These are phyloP conservation scores for Nixonia krombeini DNA, from an alignment of 1,140 invertebrate species.

Conservation along the genomic window DNA sequence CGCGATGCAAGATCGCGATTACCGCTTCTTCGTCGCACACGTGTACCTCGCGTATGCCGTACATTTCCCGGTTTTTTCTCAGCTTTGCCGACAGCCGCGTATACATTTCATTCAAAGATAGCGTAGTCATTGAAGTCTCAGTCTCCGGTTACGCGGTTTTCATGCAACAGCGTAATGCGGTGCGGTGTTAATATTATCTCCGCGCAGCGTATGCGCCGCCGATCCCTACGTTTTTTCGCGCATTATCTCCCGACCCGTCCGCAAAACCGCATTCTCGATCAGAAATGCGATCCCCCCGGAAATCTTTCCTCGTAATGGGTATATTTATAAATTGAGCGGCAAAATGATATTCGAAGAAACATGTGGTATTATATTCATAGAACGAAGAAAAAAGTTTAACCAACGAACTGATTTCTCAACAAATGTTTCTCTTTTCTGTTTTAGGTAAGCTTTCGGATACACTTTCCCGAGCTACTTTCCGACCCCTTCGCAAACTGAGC, in stretches of 20 bases:
- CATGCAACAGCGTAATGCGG: slow-evolving; percentile 18
- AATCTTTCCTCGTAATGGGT: neutral
- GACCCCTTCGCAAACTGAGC: slow-evolving; percentile 12
- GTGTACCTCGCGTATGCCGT: neutral
- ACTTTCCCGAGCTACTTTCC: too few species aligned
- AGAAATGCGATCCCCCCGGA: slow-evolving; percentile 18
- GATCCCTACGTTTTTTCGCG: too few species aligned
- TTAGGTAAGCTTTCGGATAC: too few species aligned
- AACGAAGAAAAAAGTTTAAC: too few species aligned
- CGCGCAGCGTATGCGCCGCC: neutral
- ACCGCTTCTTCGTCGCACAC: too few species aligned
- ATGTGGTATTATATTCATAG: slow-evolving; percentile 27
- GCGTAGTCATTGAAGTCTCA: slow-evolving; percentile 23
- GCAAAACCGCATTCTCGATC: slow-evolving; percentile 19
- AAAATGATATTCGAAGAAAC: too few species aligned
- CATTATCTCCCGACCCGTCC: too few species aligned
- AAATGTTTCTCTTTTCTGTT: too few species aligned
- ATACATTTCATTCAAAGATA: slow-evolving; percentile 24
- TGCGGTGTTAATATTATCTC: slow-evolving; percentile 21
- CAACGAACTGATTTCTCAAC: too few species aligned
- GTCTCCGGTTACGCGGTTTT: slow-evolving; percentile 23
- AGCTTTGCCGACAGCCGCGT: slow-evolving; percentile 2
- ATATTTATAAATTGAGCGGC: too few species aligned
- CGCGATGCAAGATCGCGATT: too few species aligned
- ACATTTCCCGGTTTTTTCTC: slow-evolving; percentile 19